Percentiles rank a stretch among this genome's conserved stretches.
These are phyloP conservation scores for Dromiciops gliroides DNA, from an alignment of 2,113 vertebrate species.

Conservation along the genomic window DNA sequence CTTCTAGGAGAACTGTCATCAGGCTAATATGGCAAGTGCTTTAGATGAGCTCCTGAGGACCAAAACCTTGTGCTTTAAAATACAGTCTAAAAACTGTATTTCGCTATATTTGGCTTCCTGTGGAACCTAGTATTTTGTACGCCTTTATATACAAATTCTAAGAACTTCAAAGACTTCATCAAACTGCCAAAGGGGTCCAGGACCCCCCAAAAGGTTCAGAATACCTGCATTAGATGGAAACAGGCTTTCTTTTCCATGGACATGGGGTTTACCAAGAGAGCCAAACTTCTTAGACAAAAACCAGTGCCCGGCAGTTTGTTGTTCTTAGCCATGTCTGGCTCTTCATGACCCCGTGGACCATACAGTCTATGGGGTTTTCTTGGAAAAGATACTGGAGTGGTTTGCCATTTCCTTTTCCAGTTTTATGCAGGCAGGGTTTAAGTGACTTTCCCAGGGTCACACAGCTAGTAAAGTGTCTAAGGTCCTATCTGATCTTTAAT, in stretches of 20 bases:
- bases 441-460: background rate
- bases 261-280: background rate
- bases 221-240: background rate
- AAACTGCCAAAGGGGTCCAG: background rate
- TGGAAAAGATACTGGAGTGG: background rate
- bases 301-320: background rate
- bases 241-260: background rate
- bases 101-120: background rate
- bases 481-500: background rate
- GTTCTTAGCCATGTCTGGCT: background rate
- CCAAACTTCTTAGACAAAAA: background rate
- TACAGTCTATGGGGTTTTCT: background rate
- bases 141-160: background rate
- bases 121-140: background rate
- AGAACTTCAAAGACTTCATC: background rate
- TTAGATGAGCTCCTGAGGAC: background rate
- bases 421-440: background rate
- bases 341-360: background rate
- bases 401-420: background rate
- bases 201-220: background rate
- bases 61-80: no score
- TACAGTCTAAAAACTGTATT: no score
- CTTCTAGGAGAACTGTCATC: background rate
- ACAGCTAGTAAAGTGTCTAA: background rate
- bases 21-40: background rate